phyloP scores from a whole-genome alignment of 2,888 invertebrate species.

The Linnaemya vulpina region DNA sequence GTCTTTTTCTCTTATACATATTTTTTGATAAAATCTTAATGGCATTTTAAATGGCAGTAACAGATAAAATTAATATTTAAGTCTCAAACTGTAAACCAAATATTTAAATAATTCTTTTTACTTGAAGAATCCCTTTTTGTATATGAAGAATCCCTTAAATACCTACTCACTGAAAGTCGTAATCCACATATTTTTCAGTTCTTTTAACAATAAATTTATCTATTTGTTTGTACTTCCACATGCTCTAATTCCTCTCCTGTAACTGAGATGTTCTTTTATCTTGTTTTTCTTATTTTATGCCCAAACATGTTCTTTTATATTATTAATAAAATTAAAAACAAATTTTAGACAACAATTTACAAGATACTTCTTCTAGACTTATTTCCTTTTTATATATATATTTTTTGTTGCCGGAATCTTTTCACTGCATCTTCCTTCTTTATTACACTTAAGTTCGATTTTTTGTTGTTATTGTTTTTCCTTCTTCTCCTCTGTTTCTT shows the following conservation, averaged over 20 bases:
- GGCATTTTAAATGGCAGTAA: conserved; percentile 29
- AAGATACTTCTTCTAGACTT: too few species aligned
- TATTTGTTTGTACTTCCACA: neutral
- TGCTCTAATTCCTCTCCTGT: neutral
- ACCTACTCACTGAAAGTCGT: neutral
- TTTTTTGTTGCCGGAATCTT: conserved; percentile 41
- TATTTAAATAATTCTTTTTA: neutral
- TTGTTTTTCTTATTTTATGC: conserved; percentile 38
- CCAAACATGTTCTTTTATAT: conserved; percentile 46
- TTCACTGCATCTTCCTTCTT: conserved; percentile 49
- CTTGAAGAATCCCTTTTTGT: neutral
- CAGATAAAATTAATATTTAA: conserved; percentile 10
- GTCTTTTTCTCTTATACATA: neutral
- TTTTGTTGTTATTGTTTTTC: conserved; percentile 6
- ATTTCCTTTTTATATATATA: neutral
- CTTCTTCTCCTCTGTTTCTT: neutral
- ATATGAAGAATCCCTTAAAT: neutral
- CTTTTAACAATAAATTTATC: conserved; percentile 1
- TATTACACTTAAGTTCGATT: conserved; percentile 47
- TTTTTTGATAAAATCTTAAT: conserved; percentile 37
- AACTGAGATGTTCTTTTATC: conserved; percentile 28
- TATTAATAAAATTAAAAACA: conserved; percentile 63
- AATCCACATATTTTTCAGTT: neutral
- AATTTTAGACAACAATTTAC: conserved; percentile 50
- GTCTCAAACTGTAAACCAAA: neutral